Evolutionary conservation across 30 jellyfish, hydroid and myxozoan species (phyloP), one percentile per base, ranked within the genome.

Genomic region (Calvadosia cruxmelitensis): DNA sequence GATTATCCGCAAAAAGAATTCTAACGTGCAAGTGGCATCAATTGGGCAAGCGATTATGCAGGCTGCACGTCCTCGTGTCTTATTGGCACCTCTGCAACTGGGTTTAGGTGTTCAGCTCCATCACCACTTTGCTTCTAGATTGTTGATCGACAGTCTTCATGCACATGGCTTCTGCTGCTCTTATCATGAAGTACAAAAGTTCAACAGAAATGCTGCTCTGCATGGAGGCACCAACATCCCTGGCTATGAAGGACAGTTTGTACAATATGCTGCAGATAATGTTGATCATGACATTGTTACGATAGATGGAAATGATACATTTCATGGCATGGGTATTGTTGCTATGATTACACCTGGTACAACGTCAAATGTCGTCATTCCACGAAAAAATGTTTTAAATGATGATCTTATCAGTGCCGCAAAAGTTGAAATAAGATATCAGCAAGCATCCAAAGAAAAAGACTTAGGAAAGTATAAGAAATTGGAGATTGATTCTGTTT

Each of bases 251-350:
- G 24, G 67, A 52, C 24, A 32, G 67, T n/a, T 2, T 52, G 24
- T 29, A 52, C 27, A 52, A 52, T 52, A 32, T n/a, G 31, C 27
- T n/a, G 67, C 16, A 2, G 23, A 52, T 52, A 52, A 20, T 20
- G 16, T 52, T 52, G 67, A 52, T 32, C 24, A 52, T 32, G 27
- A 52, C 27, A 32, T 52, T 32, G 31, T 3, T n/a, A 52, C 67
- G 27, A 52, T 52, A n/a, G 67, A 52, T 52, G 67, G 67, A 29
- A 29, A n/a, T 20, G 27, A 52, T n/a, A n/a, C n/a, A n/a, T n/a
- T n/a, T n/a, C n/a, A n/a, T n/a, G n/a, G n/a, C n/a, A n/a, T n/a
- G n/a, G 7, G 27, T 29, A 20, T 52, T n/a, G 27, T 52, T 52
- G 67, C 67, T 2, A 20, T 32, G 24, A 20, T 52, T 32, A 52